These are phyloP conservation scores for Paraescarpia echinospica DNA, from an alignment of 1,140 invertebrate genomes.

Conservation along the genomic window DNA sequence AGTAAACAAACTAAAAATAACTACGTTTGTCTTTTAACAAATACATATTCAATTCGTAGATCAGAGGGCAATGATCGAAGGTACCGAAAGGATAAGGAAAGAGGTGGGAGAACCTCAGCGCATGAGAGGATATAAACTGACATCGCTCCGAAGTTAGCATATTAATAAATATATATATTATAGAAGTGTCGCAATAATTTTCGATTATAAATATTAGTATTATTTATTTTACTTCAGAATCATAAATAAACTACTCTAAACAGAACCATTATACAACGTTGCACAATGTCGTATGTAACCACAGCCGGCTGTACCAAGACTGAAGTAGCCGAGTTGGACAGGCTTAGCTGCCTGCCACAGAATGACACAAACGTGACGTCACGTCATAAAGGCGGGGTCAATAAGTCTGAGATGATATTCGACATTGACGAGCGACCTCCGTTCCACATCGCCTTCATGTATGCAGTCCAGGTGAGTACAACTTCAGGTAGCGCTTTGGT, in stretches of 20 bases:
- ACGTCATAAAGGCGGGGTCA: not conserved
- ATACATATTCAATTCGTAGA: too few relatives aligned
- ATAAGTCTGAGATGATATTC: not conserved
- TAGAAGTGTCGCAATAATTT: too few relatives aligned
- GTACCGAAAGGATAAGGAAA: too few relatives aligned
- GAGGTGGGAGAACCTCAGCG: too few relatives aligned
- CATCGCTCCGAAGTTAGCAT: too few relatives aligned
- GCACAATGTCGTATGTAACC: not conserved
- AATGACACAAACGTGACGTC: not conserved
- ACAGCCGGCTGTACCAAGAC: not conserved
- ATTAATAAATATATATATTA: too few relatives aligned
- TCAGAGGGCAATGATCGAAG: too few relatives aligned
- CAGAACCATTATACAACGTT: too few relatives aligned
- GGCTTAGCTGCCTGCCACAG: not conserved
- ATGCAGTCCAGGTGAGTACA: slow-evolving; percentile 12
- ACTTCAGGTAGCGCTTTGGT: not conserved
- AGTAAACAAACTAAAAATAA: too few relatives aligned
- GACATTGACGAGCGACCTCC: not conserved
- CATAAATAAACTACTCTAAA: not conserved
- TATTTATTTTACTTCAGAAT: not conserved
- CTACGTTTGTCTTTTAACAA: too few relatives aligned
- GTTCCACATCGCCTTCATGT: slow-evolving; percentile 16
- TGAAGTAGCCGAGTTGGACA: not conserved
- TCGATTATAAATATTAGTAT: not conserved
- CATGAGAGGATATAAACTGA: too few relatives aligned